Percentiles rank a stretch among this genome's conserved stretches.
Conservation (phyloP, 2,113 vertebrate species). For the Tyrannus savana region DNA sequence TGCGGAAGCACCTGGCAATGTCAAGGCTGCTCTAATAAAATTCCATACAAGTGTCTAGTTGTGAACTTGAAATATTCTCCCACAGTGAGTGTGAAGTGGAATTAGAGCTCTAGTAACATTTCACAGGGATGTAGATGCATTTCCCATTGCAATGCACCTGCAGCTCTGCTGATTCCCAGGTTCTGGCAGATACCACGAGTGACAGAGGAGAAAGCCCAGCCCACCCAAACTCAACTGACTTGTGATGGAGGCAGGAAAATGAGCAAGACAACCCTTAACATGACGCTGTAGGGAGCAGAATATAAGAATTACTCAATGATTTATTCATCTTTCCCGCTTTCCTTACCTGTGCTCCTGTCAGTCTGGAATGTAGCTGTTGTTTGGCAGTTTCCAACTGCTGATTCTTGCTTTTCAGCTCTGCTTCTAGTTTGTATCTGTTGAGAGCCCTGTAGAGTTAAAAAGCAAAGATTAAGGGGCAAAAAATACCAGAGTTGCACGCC, state of each 20-base stretch:
- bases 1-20: not conserved
- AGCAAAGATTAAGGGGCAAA: not conserved
- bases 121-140: not conserved
- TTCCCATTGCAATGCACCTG: not conserved
- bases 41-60: not conserved
- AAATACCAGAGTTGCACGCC: not conserved
- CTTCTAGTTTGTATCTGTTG: slow-evolving; percentile 65
- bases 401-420: slow-evolving; percentile 73
- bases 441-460: slow-evolving; percentile 27
- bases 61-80: not conserved
- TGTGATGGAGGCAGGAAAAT: not conserved
- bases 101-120: not conserved
- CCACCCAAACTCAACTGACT: not conserved
- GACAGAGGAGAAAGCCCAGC: not conserved
- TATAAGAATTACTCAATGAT: not conserved
- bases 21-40: not conserved
- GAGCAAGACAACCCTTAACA: not conserved
- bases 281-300: not conserved
- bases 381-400: slow-evolving; percentile 71
- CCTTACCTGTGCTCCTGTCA: slow-evolving; percentile 70
- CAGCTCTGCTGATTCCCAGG: not conserved
- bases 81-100: not conserved
- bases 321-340: not conserved
- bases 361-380: slow-evolving; percentile 61
- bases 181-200: not conserved